Evolutionary conservation across 2,888 invertebrate genomes (phyloP), one percentile per base, ranked within the genome.

Genomic region (Diplolepis rosae): DNA sequence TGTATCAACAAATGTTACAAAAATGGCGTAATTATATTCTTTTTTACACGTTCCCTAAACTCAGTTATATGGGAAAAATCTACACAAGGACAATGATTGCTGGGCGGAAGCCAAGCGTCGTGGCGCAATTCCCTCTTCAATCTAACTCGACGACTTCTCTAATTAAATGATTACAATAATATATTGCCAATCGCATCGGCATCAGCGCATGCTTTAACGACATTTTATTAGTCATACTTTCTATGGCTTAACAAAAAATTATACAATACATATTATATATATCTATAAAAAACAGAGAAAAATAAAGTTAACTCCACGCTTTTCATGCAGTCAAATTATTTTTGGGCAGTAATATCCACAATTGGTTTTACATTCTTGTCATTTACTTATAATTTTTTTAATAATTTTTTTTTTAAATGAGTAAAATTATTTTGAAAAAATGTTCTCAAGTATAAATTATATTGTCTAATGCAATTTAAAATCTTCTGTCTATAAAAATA

Each of bases 1-100:
- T 80, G 82, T 82, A 81, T 82, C 78, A 81, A 82, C 80, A 82
- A 82, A 83, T 82, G 81, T 83, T 82, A 79, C 79, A 81, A 79
- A 61, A 83, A 80, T 78, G 79, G 79, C 73, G 72, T 76, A 52
- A 70, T 73, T 69, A 75, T 72, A 68, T 1, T 56, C 27, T 65
- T 67, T 11, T 75, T 68, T 50, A 65, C 61, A 66, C 54, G 56
- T 65, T 61, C 65, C 45, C 67, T 68, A 50, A 50, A 66, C 50
- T 69, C 68, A 70, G 61, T 67, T 71, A 22, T 39, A 56, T 32
- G 52, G 18, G 54, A 32, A 45, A 67, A 50, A 66, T 67, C 50
- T 42, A 65, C 65, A 50, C 50, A 51, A 24, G 39, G 45, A 65
- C 65, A 30, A 69, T 65, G 51, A 69, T 66, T 50, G 66, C 54